Conservation (phyloP, 2,888 invertebrate species). For the Atherix ibis region DNA sequence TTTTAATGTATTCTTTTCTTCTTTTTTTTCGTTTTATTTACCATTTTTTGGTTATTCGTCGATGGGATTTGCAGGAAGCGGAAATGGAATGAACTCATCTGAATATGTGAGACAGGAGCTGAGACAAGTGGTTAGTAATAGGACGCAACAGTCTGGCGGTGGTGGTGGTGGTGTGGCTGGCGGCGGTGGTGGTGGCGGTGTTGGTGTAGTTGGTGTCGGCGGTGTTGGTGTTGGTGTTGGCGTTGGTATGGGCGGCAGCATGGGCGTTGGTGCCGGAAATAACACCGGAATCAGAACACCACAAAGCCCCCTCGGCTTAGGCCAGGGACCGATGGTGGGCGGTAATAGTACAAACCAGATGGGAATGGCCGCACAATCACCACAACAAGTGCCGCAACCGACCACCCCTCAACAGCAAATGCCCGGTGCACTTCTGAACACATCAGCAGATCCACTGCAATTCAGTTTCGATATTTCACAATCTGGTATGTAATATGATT, state of each 20-base stretch:
- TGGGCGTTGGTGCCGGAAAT: slow-evolving; percentile 12
- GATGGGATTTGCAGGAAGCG: too few species aligned
- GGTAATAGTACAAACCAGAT: slow-evolving; percentile 26
- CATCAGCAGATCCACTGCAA: slow-evolving; percentile 28
- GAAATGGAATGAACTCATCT: slow-evolving; percentile 48
- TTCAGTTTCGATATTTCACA: slow-evolving; percentile 27
- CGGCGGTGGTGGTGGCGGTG: slow-evolving; percentile 16
- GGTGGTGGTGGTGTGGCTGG: slow-evolving; percentile 17
- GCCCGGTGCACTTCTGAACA: slow-evolving; percentile 22
- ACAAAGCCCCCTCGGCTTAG: slow-evolving; percentile 27
- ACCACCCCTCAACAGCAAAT: slow-evolving; percentile 13
- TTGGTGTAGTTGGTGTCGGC: slow-evolving; percentile 13
- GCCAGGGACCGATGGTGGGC: slow-evolving; percentile 25
- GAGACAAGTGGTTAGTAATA: slow-evolving; percentile 72
- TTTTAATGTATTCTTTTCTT: too few species aligned
- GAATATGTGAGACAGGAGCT: slow-evolving; percentile 87
- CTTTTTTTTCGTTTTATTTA: too few species aligned
- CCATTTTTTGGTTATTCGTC: too few species aligned
- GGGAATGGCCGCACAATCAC: slow-evolving; percentile 11
- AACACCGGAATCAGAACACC: slow-evolving; percentile 22
- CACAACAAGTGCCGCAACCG: slow-evolving; percentile 14
- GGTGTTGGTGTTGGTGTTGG: slow-evolving; percentile 15
- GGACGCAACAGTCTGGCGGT: slow-evolving; percentile 39
- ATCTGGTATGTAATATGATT: slow-evolving; percentile 22
- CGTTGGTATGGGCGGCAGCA: slow-evolving; percentile 16